Evolutionary conservation across 2,113 vertebrate species (phyloP), one percentile per base, ranked within the genome.

Genomic region (Maccullochella peelii): DNA sequence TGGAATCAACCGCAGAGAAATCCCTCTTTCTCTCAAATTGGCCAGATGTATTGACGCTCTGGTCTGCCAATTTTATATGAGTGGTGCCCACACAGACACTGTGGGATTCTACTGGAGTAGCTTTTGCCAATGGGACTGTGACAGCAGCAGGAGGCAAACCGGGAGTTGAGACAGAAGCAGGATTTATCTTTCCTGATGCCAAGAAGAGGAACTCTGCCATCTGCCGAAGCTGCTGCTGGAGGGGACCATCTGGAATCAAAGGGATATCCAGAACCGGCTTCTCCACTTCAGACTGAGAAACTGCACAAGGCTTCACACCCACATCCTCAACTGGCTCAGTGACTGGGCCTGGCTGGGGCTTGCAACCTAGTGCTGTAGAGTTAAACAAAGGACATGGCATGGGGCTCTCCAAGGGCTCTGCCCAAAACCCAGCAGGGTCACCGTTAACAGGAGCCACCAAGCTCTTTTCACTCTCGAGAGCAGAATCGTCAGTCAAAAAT

Each of bases 191-290:
- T 75, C 92, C 91, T 1, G 89, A 94, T 0, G 89, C 94, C 33
- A 93, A 72, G 11, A 95, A 84, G 63, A 96, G 93, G 52, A 95
- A 90, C 52, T 95, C 95, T 1, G 92, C 94, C 94, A 96, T 95
- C 77, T 95, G 94, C 25, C 84, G 85, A 27, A 96, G 94, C 74
- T 95, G 95, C 81, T 94, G 93, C 82, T 96, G 94, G 20, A 96
- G 92, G 10, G 94, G 90, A 8, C 90, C 88, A 7, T 93, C 85
- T 1, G 79, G 42, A 58, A 89, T 83, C 67, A 94, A 21, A 1
- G 87, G 74, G 0, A 79, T 25, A 33, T 87, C 82, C 40, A 74
- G 30, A 30, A 23, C 80, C 0, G 70, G 79, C 44, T 85, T 88
- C 55, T 91, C 72, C 6, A 36, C 38, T 21, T 75, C 71, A n/a